Percentiles rank a stretch among this genome's conserved stretches.
Evolutionary conservation across 2,797 vertebrate species (phyloP).

Genomic region (Trachurus trachurus): DNA sequence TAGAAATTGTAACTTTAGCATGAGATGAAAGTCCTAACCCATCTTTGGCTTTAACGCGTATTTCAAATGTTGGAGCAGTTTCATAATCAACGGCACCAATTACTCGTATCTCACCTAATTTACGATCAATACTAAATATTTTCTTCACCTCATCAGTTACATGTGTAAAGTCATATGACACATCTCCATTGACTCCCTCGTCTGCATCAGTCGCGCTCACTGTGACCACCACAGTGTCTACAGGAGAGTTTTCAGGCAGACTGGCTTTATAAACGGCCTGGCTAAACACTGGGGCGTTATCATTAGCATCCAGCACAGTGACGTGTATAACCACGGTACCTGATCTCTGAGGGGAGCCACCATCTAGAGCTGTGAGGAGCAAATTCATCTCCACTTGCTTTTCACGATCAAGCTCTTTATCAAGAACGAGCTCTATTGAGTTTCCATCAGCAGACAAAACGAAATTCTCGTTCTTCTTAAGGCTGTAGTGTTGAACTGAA

Average conservation of each 20-base stretch:
- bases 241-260: conserved; percentile 38
- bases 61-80: too few relatives aligned
- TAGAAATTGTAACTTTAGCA: too few relatives aligned
- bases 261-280: conserved; percentile 61
- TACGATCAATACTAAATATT: conserved; percentile 55
- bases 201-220: conserved; percentile 40
- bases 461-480: conserved; percentile 69
- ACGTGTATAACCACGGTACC: conserved; percentile 58
- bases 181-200: conserved; percentile 71
- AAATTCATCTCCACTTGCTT: conserved; percentile 42
- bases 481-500: conserved; percentile 72
- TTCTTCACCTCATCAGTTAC: conserved; percentile 32
- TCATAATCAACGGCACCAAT: conserved; percentile 81
- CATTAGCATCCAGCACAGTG: conserved; percentile 69
- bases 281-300: conserved; percentile 9
- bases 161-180: conserved; percentile 68
- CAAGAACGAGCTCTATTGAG: conserved; percentile 66
- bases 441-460: conserved; percentile 55
- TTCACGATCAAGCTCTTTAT: conserved; percentile 74
- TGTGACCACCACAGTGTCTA: too few relatives aligned
- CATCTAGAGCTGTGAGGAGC: conserved; percentile 56
- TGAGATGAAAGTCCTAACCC: too few relatives aligned
- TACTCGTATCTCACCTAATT: conserved; percentile 68
- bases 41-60: too few relatives aligned
- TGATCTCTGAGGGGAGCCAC: conserved; percentile 65